Evolutionary conservation across 2,797 vertebrate species (phyloP), one percentile per base, ranked within the genome.

Genomic region (Oreonectes daqikongensis): DNA sequence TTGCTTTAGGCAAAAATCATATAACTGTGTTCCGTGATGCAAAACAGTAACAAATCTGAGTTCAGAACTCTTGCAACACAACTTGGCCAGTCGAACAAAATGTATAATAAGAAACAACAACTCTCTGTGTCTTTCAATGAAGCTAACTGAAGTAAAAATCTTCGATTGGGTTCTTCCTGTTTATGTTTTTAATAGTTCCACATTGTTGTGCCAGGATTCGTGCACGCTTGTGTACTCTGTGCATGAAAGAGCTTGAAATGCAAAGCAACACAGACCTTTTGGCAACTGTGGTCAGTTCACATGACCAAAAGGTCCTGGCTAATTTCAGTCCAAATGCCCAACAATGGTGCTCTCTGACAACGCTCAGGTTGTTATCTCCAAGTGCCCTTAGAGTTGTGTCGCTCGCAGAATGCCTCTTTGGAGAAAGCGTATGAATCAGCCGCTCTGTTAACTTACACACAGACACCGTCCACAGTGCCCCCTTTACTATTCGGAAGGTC

Each of bases 281-380:
- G 38, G 55, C 55, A 72, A 48, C 64, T 48, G 26, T 20, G 64
- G 68, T 73, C 78, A 18, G 76, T 77, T 84, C 81, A 79, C 77
- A 84, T 77, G 81, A 79, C 81, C 61, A 75, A 57, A 60, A 75
- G 80, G 72, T 77, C 77, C 69, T 61, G 17, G 60, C 55, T 77
- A 61, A 74, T 80, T 82, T 82, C 57, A 61, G 35, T 44, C 63
- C 46, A 32, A 78, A 63, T 69, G 32, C 50, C 44, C 71, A 73
- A 84, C 83, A 81, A 84, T 67, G 76, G 71, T 18, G 32, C 59
- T 68, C 77, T 80, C 75, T 79, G 75, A 82, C 64, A 50, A 66
- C 40, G n/a, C 28, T 84, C 83, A 80, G 83, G 83, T 84, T 82
- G 83, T 84, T 84, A 84, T 84, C 80, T 71, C 77, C 60, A 78